Evolutionary conservation across 1,140 invertebrate genomes (phyloP).

Genomic region (Eriosoma lanigerum): DNA sequence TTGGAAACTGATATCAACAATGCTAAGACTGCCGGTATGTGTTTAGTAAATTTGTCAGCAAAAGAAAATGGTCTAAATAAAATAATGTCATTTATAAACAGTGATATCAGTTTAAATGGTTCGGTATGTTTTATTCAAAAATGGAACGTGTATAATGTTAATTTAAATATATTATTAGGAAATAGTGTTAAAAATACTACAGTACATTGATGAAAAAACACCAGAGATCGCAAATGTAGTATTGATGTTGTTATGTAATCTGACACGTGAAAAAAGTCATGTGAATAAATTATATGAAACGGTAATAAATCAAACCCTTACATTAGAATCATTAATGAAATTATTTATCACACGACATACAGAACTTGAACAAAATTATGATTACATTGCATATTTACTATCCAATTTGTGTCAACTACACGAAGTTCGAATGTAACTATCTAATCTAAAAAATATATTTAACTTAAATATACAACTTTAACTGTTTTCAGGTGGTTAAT

Average conservation of each 20-base stretch:
- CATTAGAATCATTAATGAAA: conserved; percentile 33
- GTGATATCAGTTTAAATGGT: background rate
- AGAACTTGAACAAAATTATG: conserved; percentile 40
- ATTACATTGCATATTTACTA: conserved; percentile 51
- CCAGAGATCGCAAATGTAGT: conserved; percentile 19
- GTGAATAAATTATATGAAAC: conserved; percentile 29
- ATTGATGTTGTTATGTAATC: conserved; percentile 34
- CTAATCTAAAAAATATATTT: background rate
- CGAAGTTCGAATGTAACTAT: conserved; percentile 52
- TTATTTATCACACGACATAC: background rate
- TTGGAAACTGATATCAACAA: background rate
- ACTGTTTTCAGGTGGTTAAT: conserved; percentile 49
- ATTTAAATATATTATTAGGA: conserved; percentile 28
- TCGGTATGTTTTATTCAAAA: background rate
- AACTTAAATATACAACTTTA: background rate
- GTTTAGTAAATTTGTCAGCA: conserved; percentile 44
- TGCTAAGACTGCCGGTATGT: conserved; percentile 5
- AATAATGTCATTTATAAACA: conserved; percentile 11
- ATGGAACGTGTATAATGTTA: background rate
- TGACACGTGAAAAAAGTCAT: conserved; percentile 35
- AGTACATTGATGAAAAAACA: background rate
- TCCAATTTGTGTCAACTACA: conserved; percentile 52
- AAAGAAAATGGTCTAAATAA: conserved; percentile 14
- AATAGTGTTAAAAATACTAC: conserved; percentile 10
- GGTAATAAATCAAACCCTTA: conserved; percentile 4